Evolutionary conservation across 2,888 invertebrate genomes (phyloP).

Genomic region (Anodontia alba): DNA sequence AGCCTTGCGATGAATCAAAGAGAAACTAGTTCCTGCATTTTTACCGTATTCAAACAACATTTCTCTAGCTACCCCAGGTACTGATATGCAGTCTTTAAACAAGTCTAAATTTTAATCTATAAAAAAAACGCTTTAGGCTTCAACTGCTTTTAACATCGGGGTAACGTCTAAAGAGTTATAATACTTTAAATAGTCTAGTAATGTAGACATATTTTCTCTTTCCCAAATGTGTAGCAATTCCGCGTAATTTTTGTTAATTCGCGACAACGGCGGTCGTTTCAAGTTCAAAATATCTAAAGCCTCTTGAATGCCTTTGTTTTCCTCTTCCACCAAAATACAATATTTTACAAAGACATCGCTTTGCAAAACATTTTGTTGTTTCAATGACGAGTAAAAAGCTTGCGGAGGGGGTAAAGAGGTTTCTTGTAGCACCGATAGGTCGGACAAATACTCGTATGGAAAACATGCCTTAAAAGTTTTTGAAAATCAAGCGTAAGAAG

Average conservation of each 20-base stretch:
- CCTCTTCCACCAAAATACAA: neutral
- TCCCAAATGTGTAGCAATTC: neutral
- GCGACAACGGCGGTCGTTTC: neutral
- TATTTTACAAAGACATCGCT: neutral
- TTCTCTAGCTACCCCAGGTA: constrained; percentile 18
- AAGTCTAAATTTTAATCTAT: neutral
- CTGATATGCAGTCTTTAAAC: constrained; percentile 12
- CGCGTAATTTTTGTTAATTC: neutral
- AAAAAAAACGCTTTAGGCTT: neutral
- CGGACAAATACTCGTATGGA: constrained; percentile 21
- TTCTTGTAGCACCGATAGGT: constrained; percentile 8
- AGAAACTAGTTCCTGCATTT: neutral
- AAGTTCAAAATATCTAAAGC: constrained; percentile 3
- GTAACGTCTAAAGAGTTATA: constrained; percentile 12
- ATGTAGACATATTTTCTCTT: neutral
- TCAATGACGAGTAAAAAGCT: constrained; percentile 10
- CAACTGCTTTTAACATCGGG: constrained; percentile 10
- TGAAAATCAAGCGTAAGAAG: constrained; percentile 14
- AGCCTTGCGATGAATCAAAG: neutral
- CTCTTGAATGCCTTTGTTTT: neutral
- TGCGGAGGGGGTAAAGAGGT: neutral
- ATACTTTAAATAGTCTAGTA: constrained; percentile 6
- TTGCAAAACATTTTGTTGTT: constrained; percentile 11
- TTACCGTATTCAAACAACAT: neutral
- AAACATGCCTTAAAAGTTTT: constrained; percentile 5